A percentile compares a stretch with the other conserved stretches of the same genome.
Evolutionary conservation across 2,113 vertebrate species (phyloP).

Genomic region (Dendropsophus ebraccatus): DNA sequence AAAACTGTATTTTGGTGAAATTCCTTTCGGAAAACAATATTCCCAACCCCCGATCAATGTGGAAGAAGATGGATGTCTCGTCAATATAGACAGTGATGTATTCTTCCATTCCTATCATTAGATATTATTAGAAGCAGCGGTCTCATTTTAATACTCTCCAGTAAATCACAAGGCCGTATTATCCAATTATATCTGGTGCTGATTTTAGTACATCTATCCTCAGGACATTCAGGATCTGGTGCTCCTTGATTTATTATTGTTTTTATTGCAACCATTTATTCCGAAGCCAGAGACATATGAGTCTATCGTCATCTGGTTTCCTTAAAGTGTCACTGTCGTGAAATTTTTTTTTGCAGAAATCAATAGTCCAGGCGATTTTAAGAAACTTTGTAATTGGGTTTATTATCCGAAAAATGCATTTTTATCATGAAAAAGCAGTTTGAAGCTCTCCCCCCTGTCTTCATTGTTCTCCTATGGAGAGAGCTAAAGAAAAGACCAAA

Average conservation of each 20-base stretch:
- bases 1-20: not conserved
- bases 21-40: not conserved
- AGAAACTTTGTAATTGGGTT: too few species aligned
- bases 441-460: too few species aligned
- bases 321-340: too few species aligned
- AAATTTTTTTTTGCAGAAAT: too few species aligned
- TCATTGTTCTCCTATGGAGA: too few species aligned
- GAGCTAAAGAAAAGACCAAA: too few species aligned
- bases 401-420: too few species aligned
- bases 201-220: conserved; percentile 32
- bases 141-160: conserved; percentile 40
- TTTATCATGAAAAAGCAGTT: too few species aligned
- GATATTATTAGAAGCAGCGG: conserved; percentile 33
- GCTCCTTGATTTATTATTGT: conserved; percentile 29
- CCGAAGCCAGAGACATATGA: conserved; percentile 14
- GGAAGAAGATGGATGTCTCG: conserved; percentile 37
- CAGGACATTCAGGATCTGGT: not conserved
- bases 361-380: too few species aligned
- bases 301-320: not conserved
- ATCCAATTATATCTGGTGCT: conserved; percentile 28
- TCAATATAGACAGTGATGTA: conserved; percentile 24
- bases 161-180: conserved; percentile 38
- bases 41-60: conserved; percentile 14
- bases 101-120: conserved; percentile 26
- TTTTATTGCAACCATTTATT: conserved; percentile 50